Base-by-base conservation (phyloP, 2,113 vertebrate genomes). In the Acanthisitta chloris region DNA sequence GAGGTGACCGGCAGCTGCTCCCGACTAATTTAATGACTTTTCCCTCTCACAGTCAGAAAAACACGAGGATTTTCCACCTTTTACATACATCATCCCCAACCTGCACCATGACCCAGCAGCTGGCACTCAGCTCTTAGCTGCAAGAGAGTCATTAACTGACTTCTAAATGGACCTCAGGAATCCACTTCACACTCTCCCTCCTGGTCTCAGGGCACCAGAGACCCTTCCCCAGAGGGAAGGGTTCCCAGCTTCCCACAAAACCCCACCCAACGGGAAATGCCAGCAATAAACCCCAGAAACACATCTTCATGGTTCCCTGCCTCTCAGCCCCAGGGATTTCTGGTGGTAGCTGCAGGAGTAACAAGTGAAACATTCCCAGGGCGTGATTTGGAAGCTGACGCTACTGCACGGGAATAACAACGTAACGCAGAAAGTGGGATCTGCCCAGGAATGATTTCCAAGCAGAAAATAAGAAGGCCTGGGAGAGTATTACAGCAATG, bases 121-220 rank as follows among this genome's bases (percentile, higher is more conserved):
- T 33, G 57, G 24, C 58, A 79, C 36, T 48, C 52, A 13, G 31
- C 43, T 49, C n/a, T 46, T 29, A 5, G 2, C 20, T 18, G 26
- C 43, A 73, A 2, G 11, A n/a, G n/a, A n/a, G n/a, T n/a, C n/a
- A n/a, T n/a, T n/a, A n/a, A n/a, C n/a, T n/a, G n/a, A n/a, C n/a
- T n/a, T n/a, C n/a, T n/a, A n/a, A n/a, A n/a, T n/a, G 43, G 21
- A 58, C 24, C 14, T 15, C 1, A 4, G 2, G 2, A 61, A 79
- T 15, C 8, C 2, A 1, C 19, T 17, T 29, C 3, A 1, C 17
- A 57, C 34, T 25, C 31, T 31, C 72, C 36, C 38, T 52, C 29
- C 31, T 40, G 46, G 9, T 38, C 0, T 0, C 61, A 24, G 1
- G 3, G 36, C 1, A 5, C 54, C 0, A 0, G 20, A 31, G 61